Conservation (phyloP, 2,888 invertebrate genomes). For the Nycteola revayana region DNA sequence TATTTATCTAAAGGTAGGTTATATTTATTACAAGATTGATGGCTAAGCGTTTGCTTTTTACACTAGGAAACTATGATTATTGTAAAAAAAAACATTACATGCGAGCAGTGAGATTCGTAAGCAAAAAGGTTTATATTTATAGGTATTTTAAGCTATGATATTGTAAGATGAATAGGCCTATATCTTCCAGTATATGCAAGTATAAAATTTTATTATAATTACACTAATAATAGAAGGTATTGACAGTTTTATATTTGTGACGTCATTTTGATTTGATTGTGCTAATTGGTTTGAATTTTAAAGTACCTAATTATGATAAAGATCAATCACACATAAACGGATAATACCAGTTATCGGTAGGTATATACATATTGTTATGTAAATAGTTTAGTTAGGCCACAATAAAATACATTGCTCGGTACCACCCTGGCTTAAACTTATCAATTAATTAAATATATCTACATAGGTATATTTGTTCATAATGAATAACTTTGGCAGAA, state of each 20-base stretch:
- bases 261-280: too few species aligned
- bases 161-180: constrained; percentile 23
- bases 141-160: constrained; percentile 9
- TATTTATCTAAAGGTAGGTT: constrained; percentile 36
- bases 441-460: too few species aligned
- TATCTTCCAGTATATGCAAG: constrained; percentile 19
- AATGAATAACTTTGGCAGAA: too few species aligned
- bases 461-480: too few species aligned
- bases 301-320: too few species aligned
- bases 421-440: too few species aligned
- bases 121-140: constrained; percentile 9
- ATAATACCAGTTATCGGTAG: too few species aligned
- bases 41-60: constrained; percentile 40
- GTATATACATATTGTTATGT: too few species aligned
- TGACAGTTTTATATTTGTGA: constrained; percentile 10
- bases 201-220: constrained; percentile 32
- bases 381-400: too few species aligned
- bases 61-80: constrained; percentile 14
- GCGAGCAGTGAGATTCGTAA: constrained; percentile 13
- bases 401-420: too few species aligned
- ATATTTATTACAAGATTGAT: constrained; percentile 31
- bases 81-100: constrained; percentile 9
- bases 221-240: constrained; percentile 13
- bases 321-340: too few species aligned
- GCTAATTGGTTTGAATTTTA: too few species aligned